phyloP scores from a whole-genome alignment of 2,797 vertebrate species.

The Anguilla pacifica region DNA sequence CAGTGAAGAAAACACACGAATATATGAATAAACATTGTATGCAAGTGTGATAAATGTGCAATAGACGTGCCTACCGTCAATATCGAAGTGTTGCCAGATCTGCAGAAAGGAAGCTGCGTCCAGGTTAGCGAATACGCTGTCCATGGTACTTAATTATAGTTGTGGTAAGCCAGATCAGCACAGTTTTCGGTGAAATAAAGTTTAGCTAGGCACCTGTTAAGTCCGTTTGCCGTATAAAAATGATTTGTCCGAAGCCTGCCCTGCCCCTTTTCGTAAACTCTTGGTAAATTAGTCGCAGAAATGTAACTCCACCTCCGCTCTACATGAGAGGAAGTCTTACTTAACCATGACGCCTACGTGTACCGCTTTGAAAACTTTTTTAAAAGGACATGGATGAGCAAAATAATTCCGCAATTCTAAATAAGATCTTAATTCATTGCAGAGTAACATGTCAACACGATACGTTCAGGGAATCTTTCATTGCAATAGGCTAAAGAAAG shows the following conservation, averaged over 20 bases:
- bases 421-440: not conserved
- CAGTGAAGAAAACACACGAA: not conserved
- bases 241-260: not conserved
- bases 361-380: not conserved
- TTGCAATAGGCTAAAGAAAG: too few species aligned
- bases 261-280: not conserved
- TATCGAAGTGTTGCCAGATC: constrained; percentile 81
- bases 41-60: not conserved
- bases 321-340: constrained; percentile 7
- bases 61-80: constrained; percentile 68
- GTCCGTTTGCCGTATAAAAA: not conserved
- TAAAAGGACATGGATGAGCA: not conserved
- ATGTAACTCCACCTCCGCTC: constrained; percentile 39
- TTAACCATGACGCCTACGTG: not conserved
- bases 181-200: not conserved
- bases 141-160: constrained; percentile 69
- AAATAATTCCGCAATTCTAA: not conserved
- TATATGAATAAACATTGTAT: not conserved
- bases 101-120: constrained; percentile 79
- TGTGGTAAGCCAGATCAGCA: not conserved
- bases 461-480: too few species aligned
- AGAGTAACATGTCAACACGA: not conserved
- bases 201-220: constrained; percentile 9
- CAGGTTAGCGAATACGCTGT: constrained; percentile 64
- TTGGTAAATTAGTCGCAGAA: constrained; percentile 13